A percentile compares a stretch with the other conserved stretches of the same genome.
phyloP scores from a whole-genome alignment of 2,113 vertebrate species.

The Malurus cyaneus region DNA sequence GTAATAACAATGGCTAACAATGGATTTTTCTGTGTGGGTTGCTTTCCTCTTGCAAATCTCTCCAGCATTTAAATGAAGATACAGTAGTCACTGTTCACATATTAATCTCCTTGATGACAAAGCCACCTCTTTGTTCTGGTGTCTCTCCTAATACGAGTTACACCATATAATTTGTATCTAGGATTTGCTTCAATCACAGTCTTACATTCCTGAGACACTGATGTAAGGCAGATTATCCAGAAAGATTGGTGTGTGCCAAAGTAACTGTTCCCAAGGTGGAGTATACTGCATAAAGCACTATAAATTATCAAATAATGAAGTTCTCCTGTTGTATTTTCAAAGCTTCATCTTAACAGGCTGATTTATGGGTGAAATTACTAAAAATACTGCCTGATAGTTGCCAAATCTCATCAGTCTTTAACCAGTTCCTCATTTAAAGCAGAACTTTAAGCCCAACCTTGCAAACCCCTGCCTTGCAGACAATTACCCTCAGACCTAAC shows the following conservation, averaged over 20 bases:
- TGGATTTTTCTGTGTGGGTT: constrained; percentile 39
- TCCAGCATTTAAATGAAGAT: constrained; percentile 58
- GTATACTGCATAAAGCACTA: neutral
- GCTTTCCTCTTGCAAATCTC: constrained; percentile 38
- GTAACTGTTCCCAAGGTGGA: constrained; percentile 57
- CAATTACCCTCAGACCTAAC: neutral
- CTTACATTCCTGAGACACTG: constrained; percentile 60
- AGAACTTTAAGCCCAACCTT: constrained; percentile 14
- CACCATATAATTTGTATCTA: constrained; percentile 55
- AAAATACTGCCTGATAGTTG: constrained; percentile 16
- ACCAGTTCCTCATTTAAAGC: constrained; percentile 19
- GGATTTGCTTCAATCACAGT: constrained; percentile 63
- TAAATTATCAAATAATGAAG: constrained; percentile 60
- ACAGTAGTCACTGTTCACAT: constrained; percentile 44
- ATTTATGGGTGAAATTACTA: constrained; percentile 58
- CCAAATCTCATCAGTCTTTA: constrained; percentile 50
- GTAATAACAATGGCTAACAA: constrained; percentile 32
- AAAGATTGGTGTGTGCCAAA: constrained; percentile 63
- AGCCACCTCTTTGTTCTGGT: constrained; percentile 55
- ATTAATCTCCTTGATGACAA: constrained; percentile 66
- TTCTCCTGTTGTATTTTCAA: constrained; percentile 57
- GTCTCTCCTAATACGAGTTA: constrained; percentile 48
- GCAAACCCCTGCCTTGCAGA: neutral
- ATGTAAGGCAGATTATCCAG: constrained; percentile 65
- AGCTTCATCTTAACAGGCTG: constrained; percentile 47